Evolutionary conservation across 2,888 invertebrate genomes (phyloP), one percentile per base, ranked within the genome.

Genomic region (Apantesis nais): DNA sequence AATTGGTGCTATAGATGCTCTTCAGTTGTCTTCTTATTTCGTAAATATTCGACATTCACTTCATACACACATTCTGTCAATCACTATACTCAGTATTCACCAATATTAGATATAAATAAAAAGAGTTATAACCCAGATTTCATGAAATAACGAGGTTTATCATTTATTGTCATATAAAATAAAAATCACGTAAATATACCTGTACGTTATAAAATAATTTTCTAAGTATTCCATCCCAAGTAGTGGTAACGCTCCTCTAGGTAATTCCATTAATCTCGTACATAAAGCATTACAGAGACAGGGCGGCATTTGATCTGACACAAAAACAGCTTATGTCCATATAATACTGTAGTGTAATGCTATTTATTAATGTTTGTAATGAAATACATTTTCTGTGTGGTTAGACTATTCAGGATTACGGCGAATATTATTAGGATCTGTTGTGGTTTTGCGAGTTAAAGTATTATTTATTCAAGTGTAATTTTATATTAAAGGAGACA

Each of bases 181-280:
- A 87, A 85, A 41, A n/a, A 41, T 41, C 37, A 85, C 85, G 86
- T 86, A 86, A 86, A 58, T 29, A 58, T 14, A n/a, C 25, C n/a
- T 25, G 25, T 0, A 25, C 29, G 29, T 83, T 83, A 83, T 84
- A 85, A 82, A 87, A 85, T 78, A 87, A 86, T 89, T 88, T 87
- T 83, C 84, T 82, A 83, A 85, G 86, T 85, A 82, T 81, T 78
- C 83, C 19, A 16, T 8, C 8, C 22, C 19, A 48, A 22, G 19
- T 78, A 79, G 83, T 78, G 81, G 62, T 48, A 31, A 64, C 81
- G 80, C 83, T 82, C 83, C 82, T 82, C 86, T 86, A 83, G 84
- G 86, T 92, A 90, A 91, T 92, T 90, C 88, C 89, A 92, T 93
- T 92, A 92, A 92, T 91, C 90, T 89, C 81, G 79, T 83, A 89